Percentiles rank a stretch among this genome's conserved stretches.
phyloP scores from a whole-genome alignment of 1,140 invertebrate species.

The Caenorhabditis inopinata region DNA sequence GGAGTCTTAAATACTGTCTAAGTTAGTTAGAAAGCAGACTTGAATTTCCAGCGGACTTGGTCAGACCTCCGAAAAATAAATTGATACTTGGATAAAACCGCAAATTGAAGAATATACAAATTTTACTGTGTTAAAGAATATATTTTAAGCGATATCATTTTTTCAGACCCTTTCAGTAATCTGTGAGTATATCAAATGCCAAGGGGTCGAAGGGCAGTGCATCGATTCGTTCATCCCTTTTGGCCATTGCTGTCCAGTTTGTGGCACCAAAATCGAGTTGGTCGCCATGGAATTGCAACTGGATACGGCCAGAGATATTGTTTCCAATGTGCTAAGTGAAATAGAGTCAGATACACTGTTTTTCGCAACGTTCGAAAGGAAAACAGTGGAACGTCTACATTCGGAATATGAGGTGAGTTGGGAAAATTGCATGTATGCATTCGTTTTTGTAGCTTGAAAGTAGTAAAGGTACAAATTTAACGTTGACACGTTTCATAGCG shows the following conservation, averaged over 20 bases:
- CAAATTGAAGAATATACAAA: too few relatives aligned
- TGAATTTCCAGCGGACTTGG: too few relatives aligned
- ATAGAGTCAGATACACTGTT: not conserved
- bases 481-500: too few relatives aligned
- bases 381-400: not conserved
- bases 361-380: not conserved
- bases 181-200: not conserved
- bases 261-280: not conserved
- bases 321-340: not conserved
- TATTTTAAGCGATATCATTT: too few relatives aligned
- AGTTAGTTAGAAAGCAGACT: too few relatives aligned
- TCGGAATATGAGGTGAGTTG: not conserved
- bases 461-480: too few relatives aligned
- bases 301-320: not conserved
- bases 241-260: slow-evolving; percentile 28
- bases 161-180: slow-evolving; percentile 15
- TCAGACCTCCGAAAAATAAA: too few relatives aligned
- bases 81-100: too few relatives aligned
- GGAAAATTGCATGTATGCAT: not conserved
- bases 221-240: not conserved
- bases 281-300: not conserved
- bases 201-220: not conserved
- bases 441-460: too few relatives aligned
- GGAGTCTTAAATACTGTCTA: too few relatives aligned
- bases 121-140: too few relatives aligned